Evolutionary conservation across 2,797 vertebrate genomes (phyloP).

Genomic region (Clamator glandarius): DNA sequence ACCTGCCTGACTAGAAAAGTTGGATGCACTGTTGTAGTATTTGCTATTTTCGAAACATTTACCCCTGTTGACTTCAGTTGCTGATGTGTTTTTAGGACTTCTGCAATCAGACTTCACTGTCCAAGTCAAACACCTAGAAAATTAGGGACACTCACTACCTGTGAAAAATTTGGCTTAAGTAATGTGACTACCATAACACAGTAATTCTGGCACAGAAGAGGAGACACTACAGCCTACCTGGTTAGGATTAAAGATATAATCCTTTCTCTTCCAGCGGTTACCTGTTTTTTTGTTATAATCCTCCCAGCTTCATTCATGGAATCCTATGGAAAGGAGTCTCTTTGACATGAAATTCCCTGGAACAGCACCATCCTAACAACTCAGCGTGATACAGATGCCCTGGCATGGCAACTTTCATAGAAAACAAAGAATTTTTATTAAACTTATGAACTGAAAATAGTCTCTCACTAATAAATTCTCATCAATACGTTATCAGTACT

Average conservation of each 20-base stretch:
- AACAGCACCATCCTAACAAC: background rate
- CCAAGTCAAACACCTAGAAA: background rate
- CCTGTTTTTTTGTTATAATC: background rate
- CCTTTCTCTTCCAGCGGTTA: background rate
- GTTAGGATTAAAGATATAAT: background rate
- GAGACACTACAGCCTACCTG: background rate
- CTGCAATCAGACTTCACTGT: background rate
- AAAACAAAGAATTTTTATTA: background rate
- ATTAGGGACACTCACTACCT: background rate
- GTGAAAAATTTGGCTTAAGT: background rate
- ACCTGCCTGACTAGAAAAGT: conserved; percentile 12
- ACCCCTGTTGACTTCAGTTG: background rate
- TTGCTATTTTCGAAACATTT: background rate
- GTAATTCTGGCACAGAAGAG: background rate
- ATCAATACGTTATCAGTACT: background rate
- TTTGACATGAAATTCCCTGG: background rate
- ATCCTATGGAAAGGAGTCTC: background rate
- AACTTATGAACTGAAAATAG: background rate
- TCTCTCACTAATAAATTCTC: background rate
- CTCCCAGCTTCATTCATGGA: background rate
- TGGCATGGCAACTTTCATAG: background rate
- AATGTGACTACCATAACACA: background rate
- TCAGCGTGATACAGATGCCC: background rate
- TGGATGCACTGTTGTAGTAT: background rate
- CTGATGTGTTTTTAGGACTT: background rate